These are phyloP conservation scores for Vireo griseus DNA, from an alignment of 2,797 vertebrate genomes.

Conservation along the genomic window DNA sequence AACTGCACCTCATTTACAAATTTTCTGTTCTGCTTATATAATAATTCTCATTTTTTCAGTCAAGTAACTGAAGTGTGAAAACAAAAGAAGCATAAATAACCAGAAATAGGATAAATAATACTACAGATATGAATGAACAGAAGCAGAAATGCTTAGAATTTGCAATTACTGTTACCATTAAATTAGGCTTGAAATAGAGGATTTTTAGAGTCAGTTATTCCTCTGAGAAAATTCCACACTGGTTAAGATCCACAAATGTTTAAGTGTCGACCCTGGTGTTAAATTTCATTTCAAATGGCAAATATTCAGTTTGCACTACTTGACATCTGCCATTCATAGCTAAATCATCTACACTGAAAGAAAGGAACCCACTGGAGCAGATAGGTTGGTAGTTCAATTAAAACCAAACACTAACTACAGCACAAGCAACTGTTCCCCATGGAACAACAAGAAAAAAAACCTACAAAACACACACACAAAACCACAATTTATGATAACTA, in stretches of 20 bases:
- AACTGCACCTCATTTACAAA: not conserved
- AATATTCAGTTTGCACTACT: constrained; percentile 1
- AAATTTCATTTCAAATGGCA: constrained; percentile 28
- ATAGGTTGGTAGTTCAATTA: not conserved
- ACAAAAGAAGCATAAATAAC: not conserved
- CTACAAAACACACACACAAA: not conserved
- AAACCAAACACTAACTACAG: not conserved
- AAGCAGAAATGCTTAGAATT: not conserved
- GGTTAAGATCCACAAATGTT: not conserved
- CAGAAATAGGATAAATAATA: not conserved
- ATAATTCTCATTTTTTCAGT: not conserved
- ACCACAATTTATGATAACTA: not conserved
- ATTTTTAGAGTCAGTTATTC: not conserved
- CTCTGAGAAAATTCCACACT: not conserved
- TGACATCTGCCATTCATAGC: not conserved
- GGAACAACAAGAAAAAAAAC: not conserved
- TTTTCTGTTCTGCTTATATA: not conserved
- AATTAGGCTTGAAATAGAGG: not conserved
- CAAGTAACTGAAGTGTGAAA: not conserved
- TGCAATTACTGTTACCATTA: not conserved
- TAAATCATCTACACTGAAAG: not conserved
- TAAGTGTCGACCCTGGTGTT: not conserved
- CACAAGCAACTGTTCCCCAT: not conserved
- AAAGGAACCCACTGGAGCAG: not conserved
- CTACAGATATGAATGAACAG: not conserved